A percentile compares a stretch with the other conserved stretches of the same genome.
Evolutionary conservation across 2,888 invertebrate genomes (phyloP).

Genomic region (Anoncus sp.): DNA sequence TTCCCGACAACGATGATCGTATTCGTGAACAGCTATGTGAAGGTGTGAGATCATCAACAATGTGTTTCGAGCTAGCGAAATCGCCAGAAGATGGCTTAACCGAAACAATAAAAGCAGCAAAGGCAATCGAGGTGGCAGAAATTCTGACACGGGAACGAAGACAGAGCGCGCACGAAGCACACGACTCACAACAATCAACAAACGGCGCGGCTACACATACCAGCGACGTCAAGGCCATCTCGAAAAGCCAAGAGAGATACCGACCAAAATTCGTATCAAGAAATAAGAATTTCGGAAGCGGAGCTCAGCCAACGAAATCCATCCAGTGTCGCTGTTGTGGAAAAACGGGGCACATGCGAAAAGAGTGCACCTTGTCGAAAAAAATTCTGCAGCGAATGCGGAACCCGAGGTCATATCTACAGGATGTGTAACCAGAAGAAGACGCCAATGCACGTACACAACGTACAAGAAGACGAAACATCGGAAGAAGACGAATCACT

Average conservation of each 20-base stretch:
- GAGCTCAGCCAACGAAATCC: not conserved
- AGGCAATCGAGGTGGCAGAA: constrained; percentile 17
- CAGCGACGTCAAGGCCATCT: constrained; percentile 16
- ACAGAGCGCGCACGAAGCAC: not conserved
- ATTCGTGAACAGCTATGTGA: constrained; percentile 19
- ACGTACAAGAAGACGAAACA: no score
- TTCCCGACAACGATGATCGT: not conserved
- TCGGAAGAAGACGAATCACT: no score
- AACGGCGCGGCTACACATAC: constrained; percentile 11
- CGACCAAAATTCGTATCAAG: constrained; percentile 9
- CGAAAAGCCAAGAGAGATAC: not conserved
- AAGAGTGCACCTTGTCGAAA: not conserved
- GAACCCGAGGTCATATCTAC: not conserved
- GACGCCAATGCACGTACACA: not conserved
- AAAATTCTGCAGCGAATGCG: constrained; percentile 19
- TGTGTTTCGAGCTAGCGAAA: constrained; percentile 22
- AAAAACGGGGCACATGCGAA: not conserved
- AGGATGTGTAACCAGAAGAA: constrained; percentile 5
- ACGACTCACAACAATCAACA: constrained; percentile 10
- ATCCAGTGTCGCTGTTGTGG: constrained; percentile 7
- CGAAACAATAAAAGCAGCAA: constrained; percentile 13
- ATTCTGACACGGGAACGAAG: constrained; percentile 8
- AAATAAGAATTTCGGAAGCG: not conserved
- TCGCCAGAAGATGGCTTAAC: not conserved
- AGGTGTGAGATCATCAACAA: constrained; percentile 1